phyloP scores from a whole-genome alignment of 2,888 invertebrate genomes.

The Sarcophaga subvicina region DNA sequence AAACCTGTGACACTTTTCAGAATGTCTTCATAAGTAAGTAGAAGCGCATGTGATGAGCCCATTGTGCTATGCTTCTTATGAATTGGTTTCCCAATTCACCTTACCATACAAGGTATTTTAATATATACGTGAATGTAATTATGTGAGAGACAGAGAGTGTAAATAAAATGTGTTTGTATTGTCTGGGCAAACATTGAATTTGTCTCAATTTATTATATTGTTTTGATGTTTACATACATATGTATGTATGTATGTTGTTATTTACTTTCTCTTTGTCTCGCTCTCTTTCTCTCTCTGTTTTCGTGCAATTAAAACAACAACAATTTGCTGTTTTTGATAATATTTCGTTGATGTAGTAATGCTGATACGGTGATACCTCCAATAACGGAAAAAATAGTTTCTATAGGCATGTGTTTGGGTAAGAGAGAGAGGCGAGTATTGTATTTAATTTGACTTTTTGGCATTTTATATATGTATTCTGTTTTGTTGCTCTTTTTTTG shows the following conservation, averaged over 20 bases:
- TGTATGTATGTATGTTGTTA: background rate
- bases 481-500: background rate
- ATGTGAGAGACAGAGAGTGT: background rate
- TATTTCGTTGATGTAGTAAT: too few species aligned
- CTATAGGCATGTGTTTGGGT: too few species aligned
- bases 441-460: constrained; percentile 24
- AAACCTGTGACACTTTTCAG: too few species aligned
- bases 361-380: too few species aligned
- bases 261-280: background rate
- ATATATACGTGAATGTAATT: background rate
- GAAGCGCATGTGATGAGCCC: too few species aligned
- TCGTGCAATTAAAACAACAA: background rate
- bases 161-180: constrained; percentile 12
- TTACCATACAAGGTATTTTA: too few species aligned
- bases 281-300: background rate
- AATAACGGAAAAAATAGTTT: too few species aligned
- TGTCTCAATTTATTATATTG: constrained; percentile 24
- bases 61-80: too few species aligned
- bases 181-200: constrained; percentile 49
- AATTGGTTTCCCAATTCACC: too few species aligned
- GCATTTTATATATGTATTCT: background rate
- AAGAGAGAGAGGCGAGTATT: too few species aligned
- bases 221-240: constrained; percentile 19
- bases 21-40: too few species aligned
- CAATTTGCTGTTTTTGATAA: constrained; percentile 4